phyloP scores from a whole-genome alignment of 2,113 vertebrate species.

The Peromyscus leucopus region DNA sequence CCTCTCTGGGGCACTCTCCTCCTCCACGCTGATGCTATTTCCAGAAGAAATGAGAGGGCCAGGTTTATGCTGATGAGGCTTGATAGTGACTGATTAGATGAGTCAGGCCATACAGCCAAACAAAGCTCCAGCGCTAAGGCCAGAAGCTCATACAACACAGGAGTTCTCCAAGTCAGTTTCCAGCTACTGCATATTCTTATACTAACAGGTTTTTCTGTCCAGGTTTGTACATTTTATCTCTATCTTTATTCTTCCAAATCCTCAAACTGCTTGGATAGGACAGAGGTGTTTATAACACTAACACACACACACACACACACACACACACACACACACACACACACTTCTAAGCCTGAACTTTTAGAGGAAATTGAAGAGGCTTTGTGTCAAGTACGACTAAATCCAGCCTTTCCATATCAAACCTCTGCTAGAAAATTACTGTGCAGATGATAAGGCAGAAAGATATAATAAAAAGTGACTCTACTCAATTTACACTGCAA shows the following conservation, averaged over 20 bases:
- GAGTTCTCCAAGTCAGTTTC: conserved; percentile 82
- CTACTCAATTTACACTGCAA: conserved; percentile 99
- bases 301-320: conserved; percentile 79
- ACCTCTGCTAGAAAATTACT: conserved; percentile 99
- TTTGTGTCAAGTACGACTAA: conserved; percentile 99
- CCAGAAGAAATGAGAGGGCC: conserved; percentile 85
- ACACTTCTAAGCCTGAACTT: conserved; percentile 94
- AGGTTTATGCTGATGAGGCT: conserved; percentile 85
- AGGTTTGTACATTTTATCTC: conserved; percentile 94
- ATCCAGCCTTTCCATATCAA: conserved; percentile 99
- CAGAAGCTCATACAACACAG: conserved; percentile 82
- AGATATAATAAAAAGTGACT: conserved; percentile 99
- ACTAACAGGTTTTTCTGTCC: conserved; percentile 90
- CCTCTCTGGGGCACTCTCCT: conserved; percentile 82
- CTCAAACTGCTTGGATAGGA: conserved; percentile 97
- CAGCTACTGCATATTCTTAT: conserved; percentile 86
- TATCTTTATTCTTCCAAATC: conserved; percentile 98
- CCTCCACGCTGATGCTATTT: conserved; percentile 84
- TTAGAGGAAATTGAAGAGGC: conserved; percentile 99
- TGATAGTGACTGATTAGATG: conserved; percentile 88
- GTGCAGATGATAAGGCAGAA: conserved; percentile 98
- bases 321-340: conserved; percentile 84
- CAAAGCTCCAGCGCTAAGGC: conserved; percentile 83
- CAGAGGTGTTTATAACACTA: conserved; percentile 80
- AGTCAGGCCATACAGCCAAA: conserved; percentile 78